phyloP scores from a whole-genome alignment of 2,113 vertebrate species.

The Rutilus rutilus region DNA sequence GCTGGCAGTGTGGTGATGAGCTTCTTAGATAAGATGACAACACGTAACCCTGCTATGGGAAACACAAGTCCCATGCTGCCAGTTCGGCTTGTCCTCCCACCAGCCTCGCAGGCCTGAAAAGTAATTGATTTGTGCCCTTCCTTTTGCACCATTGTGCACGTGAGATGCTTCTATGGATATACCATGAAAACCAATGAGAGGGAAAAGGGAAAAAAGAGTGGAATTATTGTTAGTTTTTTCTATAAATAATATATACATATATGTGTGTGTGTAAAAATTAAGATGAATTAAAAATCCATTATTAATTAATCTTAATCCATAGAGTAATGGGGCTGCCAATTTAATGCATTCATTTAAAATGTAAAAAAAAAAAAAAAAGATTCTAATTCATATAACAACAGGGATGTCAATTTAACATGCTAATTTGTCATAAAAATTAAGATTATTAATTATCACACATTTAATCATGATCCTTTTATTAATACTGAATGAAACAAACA shows the following conservation, averaged over 20 bases:
- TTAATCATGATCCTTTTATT: too few species aligned
- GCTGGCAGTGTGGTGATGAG: slow-evolving; percentile 23
- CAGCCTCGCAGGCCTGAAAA: slow-evolving; percentile 66
- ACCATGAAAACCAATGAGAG: neutral
- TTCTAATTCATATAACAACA: neutral
- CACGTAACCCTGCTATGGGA: slow-evolving; percentile 35
- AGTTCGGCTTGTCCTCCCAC: slow-evolving; percentile 53
- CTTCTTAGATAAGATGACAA: slow-evolving; percentile 31
- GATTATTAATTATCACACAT: neutral
- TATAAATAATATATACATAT: too few species aligned
- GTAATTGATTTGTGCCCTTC: slow-evolving; percentile 68
- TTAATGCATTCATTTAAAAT: neutral
- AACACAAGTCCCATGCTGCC: slow-evolving; percentile 26
- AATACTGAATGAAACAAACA: neutral
- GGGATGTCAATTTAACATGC: neutral
- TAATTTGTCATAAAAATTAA: neutral
- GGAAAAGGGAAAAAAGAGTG: neutral
- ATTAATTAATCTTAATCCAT: neutral
- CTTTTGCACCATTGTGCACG: slow-evolving; percentile 55
- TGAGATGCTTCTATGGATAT: slow-evolving; percentile 67
- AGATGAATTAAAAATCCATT: too few species aligned
- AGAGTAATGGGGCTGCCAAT: neutral
- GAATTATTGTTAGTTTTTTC: too few species aligned
- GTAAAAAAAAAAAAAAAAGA: neutral
- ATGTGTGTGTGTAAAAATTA: too few species aligned